Base-by-base conservation (phyloP, 2,113 vertebrate genomes). In the Amphilophus citrinellus region DNA sequence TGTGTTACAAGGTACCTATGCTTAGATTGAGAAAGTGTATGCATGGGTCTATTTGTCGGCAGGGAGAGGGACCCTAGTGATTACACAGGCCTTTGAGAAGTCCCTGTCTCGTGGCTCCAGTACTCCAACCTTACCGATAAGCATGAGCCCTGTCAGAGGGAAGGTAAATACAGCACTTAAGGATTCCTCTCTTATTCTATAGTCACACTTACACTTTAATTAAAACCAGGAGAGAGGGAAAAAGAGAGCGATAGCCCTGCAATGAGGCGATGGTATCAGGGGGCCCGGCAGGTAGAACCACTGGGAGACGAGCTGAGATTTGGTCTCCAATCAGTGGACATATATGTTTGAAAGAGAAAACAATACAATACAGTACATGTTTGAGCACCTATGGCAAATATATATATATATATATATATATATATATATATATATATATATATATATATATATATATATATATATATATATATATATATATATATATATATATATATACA, bases 141-240 rank as follows among this genome's bases (percentile, higher is more conserved):
- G 94, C 92, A 39, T 60, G 68, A 76, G 62, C n/a, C 80, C 78
- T 93, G 91, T 95, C 94, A 90, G 87, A 83, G 85, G 61, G 86
- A 93, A 95, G 91, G 94, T 93, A 95, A 95, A 96, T 93, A 93
- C 88, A 50, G 84, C 93, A 93, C 95, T 96, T 96, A 95, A 94
- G 91, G 88, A 96, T 95, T 96, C 94, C 88, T 86, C 90, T 93
- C 93, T 95, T 93, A 95, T 95, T 96, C 95, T 88, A 91, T 91
- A 89, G 93, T 95, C 93, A 95, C 93, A 93, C 89, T 94, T 95
- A 89, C 78, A 35, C 89, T 95, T 95, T 96, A 96, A 96, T 96
- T 96, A 95, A 94, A 93, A 88, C 59, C 37, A 61, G 56, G 83
- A 89, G 77, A 88, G 86, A 83, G 87, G 80, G 87, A 77, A 89